phyloP scores from a whole-genome alignment of 2,888 invertebrate species.

The Melieria crassipennis region DNA sequence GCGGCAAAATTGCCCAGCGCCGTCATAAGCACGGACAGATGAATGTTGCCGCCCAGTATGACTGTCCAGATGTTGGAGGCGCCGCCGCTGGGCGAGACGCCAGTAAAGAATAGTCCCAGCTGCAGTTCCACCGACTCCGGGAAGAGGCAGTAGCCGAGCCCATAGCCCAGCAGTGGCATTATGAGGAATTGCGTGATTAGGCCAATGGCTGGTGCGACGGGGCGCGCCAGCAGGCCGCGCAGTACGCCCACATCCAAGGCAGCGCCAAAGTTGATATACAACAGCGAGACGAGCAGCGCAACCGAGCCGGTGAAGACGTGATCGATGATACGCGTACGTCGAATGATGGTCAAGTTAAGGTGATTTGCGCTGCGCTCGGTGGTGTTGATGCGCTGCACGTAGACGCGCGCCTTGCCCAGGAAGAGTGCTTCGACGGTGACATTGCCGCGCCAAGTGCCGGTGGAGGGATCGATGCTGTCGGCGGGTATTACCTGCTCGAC shows the following conservation, averaged over 20 bases:
- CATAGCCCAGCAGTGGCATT: constrained; percentile 88
- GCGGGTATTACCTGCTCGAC: constrained; percentile 47
- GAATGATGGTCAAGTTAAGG: constrained; percentile 70
- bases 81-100: constrained; percentile 92
- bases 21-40: constrained; percentile 95
- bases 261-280: constrained; percentile 92
- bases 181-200: constrained; percentile 81
- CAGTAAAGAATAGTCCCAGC: constrained; percentile 88
- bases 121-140: constrained; percentile 76
- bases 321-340: constrained; percentile 75
- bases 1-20: constrained; percentile 87
- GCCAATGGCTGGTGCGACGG: constrained; percentile 83
- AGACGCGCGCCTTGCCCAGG: constrained; percentile 58
- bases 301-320: constrained; percentile 80
- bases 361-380: constrained; percentile 42
- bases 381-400: constrained; percentile 49
- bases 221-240: constrained; percentile 65
- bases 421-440: constrained; percentile 54
- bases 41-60: constrained; percentile 89
- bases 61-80: constrained; percentile 97
- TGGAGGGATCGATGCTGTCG: constrained; percentile 40
- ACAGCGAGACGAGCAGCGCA: constrained; percentile 77
- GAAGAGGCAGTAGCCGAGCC: constrained; percentile 77
- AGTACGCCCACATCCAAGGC: constrained; percentile 75
- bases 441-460: constrained; percentile 53